These are phyloP conservation scores for Pyrrhura leucotis DNA, from an alignment of 2,797 vertebrate species.

Conservation along the genomic window DNA sequence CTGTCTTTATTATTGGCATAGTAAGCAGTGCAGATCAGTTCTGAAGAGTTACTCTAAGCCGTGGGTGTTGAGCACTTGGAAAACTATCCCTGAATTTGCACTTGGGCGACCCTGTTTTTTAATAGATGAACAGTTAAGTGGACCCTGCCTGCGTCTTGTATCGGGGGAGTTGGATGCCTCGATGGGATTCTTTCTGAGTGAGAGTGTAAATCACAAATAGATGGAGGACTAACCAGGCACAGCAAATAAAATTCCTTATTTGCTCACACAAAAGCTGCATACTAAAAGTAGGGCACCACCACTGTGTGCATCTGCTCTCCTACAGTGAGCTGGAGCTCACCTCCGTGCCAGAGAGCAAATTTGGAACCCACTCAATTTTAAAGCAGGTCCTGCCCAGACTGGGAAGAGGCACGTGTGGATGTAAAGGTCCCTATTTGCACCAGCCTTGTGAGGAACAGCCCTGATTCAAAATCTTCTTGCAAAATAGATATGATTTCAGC, in stretches of 20 bases:
- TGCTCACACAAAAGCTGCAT: conserved; percentile 38
- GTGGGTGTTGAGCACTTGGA: not conserved
- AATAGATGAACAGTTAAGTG: not conserved
- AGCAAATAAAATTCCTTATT: conserved; percentile 51
- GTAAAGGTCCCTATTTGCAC: not conserved
- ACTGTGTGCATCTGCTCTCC: not conserved
- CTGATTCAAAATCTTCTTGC: not conserved
- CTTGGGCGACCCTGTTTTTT: not conserved
- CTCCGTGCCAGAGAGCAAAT: not conserved
- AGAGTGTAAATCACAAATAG: conserved; percentile 50
- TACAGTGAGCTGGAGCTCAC: not conserved
- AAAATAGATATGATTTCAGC: not conserved
- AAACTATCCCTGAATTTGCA: not conserved
- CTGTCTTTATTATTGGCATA: accelerated
- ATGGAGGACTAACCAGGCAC: not conserved
- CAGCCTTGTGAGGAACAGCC: not conserved
- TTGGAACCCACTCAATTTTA: not conserved
- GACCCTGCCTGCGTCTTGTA: not conserved
- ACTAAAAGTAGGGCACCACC: not conserved
- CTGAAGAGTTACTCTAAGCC: not conserved
- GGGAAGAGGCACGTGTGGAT: not conserved
- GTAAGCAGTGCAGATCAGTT: not conserved
- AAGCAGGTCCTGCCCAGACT: not conserved
- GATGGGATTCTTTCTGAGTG: conserved; percentile 33
- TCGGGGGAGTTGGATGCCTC: not conserved